Conservation (phyloP, 2,113 vertebrate species). For the Glaucomys volans region DNA sequence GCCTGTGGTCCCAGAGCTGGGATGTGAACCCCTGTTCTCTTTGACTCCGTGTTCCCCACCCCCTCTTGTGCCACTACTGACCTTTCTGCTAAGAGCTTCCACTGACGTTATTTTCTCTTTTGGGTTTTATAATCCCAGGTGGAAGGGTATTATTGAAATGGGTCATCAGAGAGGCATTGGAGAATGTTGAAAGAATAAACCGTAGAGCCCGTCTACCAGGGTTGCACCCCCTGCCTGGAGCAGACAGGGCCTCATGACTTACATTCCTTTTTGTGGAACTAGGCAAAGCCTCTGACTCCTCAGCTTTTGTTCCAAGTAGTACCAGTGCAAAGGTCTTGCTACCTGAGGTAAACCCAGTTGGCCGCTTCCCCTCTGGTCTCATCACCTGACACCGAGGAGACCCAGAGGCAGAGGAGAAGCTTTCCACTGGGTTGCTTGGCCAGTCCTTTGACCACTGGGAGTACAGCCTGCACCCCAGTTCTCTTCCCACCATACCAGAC, state of each 20-base stretch:
- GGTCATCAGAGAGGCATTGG: neutral
- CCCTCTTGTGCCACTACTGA: neutral
- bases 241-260: neutral
- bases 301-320: neutral
- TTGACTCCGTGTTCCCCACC: neutral
- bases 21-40: neutral
- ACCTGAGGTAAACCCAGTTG: neutral
- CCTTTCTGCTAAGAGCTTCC: neutral
- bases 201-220: neutral
- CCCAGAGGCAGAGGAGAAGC: neutral
- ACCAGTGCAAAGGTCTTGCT: neutral
- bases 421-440: neutral
- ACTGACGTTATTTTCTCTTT: neutral
- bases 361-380: neutral
- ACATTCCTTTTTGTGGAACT: neutral
- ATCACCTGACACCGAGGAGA: neutral
- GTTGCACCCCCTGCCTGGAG: neutral
- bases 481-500: neutral
- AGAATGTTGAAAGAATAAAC: conserved; percentile 8
- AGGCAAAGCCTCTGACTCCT: neutral
- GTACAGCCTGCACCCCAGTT: neutral
- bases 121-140: conserved; percentile 15
- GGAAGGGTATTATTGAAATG: neutral
- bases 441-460: neutral
- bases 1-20: neutral